Conservation (phyloP, 2,113 vertebrate species). For the Prietella phreatophila region DNA sequence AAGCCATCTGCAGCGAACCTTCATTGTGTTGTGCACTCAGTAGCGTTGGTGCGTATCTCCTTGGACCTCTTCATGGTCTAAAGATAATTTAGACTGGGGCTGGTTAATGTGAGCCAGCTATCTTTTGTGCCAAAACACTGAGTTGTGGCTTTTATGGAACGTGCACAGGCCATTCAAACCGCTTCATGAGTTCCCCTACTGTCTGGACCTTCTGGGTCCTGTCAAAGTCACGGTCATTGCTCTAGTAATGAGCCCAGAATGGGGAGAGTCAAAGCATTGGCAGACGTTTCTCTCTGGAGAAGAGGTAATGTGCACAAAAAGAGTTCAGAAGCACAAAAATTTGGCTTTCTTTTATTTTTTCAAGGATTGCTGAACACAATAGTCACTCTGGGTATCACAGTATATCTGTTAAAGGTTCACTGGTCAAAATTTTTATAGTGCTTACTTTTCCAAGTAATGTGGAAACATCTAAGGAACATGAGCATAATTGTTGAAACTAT, state of each 20-base stretch:
- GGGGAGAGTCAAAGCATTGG: conserved; percentile 32
- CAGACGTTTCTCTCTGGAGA: conserved; percentile 7
- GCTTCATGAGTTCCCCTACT: conserved; percentile 55
- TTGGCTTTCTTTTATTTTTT: neutral
- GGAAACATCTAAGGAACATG: neutral
- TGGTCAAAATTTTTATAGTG: neutral
- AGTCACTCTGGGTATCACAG: conserved; percentile 7
- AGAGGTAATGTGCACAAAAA: conserved; percentile 14
- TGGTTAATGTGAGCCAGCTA: conserved; percentile 24
- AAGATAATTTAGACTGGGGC: conserved; percentile 23
- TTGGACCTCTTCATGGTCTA: conserved; percentile 43
- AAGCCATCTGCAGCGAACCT: conserved; percentile 29
- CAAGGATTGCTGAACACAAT: neutral
- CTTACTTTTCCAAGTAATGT: neutral
- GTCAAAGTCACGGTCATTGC: conserved; percentile 62
- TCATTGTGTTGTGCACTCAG: conserved; percentile 29
- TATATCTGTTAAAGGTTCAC: neutral
- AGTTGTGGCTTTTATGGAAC: conserved; percentile 44
- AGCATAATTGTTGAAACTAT: neutral
- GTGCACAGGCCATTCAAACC: conserved; percentile 43
- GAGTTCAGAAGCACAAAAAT: conserved; percentile 6
- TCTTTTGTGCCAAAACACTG: conserved; percentile 43
- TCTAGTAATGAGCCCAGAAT: conserved; percentile 47
- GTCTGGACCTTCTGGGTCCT: conserved; percentile 52
- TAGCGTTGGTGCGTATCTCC: conserved; percentile 37